Evolutionary conservation across 2,113 vertebrate genomes (phyloP).

Genomic region (Thunnus maccoyii): DNA sequence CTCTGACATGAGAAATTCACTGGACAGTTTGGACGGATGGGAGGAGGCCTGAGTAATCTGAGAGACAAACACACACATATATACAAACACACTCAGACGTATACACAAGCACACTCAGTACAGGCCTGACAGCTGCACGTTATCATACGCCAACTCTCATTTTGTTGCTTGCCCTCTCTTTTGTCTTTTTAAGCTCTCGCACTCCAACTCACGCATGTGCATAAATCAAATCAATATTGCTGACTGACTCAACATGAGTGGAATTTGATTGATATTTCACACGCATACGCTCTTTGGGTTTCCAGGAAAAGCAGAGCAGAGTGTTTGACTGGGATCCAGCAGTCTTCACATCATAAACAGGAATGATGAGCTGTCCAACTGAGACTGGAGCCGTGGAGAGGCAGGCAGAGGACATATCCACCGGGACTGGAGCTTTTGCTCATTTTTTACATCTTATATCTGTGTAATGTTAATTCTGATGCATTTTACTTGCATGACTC

Average conservation of each 20-base stretch:
- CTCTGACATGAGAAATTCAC: not conserved
- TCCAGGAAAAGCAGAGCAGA: constrained; percentile 17
- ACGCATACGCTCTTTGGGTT: not conserved
- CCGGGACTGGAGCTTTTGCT: not conserved
- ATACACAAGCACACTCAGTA: not conserved
- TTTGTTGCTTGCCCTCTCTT: constrained; percentile 11
- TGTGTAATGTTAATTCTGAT: not conserved
- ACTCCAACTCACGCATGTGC: constrained; percentile 1
- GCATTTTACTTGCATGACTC: not conserved
- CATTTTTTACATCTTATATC: not conserved
- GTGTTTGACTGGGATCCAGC: constrained; percentile 54
- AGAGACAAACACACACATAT: constrained; percentile 12
- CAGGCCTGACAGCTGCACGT: constrained; percentile 23
- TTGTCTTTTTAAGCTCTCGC: constrained; percentile 20
- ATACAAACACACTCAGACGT: constrained; percentile 25
- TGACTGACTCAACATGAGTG: constrained; percentile 20
- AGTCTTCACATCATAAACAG: constrained; percentile 40
- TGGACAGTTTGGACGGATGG: constrained; percentile 7
- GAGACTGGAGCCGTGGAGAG: not conserved
- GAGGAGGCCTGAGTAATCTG: constrained; percentile 25
- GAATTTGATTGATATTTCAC: constrained; percentile 17
- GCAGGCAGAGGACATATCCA: not conserved
- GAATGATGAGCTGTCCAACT: constrained; percentile 42
- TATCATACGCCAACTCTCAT: not conserved
- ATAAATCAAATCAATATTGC: constrained; percentile 21